Evolutionary conservation across 2,113 vertebrate species (phyloP).

Genomic region (Promerops cafer): DNA sequence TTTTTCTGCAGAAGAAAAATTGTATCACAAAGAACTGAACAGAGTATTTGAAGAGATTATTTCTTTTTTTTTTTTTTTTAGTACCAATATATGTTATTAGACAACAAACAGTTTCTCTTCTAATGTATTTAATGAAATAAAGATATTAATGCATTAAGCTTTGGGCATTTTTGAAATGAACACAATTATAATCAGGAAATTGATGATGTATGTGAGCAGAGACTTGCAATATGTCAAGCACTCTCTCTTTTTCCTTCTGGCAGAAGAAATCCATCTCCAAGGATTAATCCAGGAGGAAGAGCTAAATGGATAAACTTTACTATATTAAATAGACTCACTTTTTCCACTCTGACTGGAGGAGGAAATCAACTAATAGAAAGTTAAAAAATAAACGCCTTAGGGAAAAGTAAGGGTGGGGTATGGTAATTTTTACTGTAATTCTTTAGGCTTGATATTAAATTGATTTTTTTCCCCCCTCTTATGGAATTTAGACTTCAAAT

Average conservation of each 20-base stretch:
- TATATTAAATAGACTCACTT: slow-evolving; percentile 27
- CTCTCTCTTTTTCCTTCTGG: background rate
- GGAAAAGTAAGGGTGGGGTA: background rate
- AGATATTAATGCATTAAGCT: slow-evolving; percentile 35
- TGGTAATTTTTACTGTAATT: background rate
- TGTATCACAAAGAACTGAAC: background rate
- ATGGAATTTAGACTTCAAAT: background rate
- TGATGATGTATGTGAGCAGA: slow-evolving; percentile 1
- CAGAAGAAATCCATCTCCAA: slow-evolving; percentile 27
- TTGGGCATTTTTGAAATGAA: slow-evolving; percentile 10
- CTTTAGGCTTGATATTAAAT: background rate
- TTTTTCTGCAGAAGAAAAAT: background rate
- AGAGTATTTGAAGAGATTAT: background rate
- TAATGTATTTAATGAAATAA: slow-evolving; percentile 32
- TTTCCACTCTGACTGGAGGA: background rate
- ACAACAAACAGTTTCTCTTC: background rate
- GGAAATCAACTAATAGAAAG: background rate
- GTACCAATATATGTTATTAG: background rate
- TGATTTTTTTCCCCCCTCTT: background rate
- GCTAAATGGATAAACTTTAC: slow-evolving; percentile 5
- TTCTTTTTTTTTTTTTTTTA: background rate
- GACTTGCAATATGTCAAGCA: background rate
- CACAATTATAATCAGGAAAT: slow-evolving; percentile 36
- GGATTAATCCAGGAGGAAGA: slow-evolving; percentile 38
- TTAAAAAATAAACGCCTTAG: background rate